Base-by-base conservation (phyloP, 2,888 invertebrate genomes). In the Malthinus seriepunctatus region DNA sequence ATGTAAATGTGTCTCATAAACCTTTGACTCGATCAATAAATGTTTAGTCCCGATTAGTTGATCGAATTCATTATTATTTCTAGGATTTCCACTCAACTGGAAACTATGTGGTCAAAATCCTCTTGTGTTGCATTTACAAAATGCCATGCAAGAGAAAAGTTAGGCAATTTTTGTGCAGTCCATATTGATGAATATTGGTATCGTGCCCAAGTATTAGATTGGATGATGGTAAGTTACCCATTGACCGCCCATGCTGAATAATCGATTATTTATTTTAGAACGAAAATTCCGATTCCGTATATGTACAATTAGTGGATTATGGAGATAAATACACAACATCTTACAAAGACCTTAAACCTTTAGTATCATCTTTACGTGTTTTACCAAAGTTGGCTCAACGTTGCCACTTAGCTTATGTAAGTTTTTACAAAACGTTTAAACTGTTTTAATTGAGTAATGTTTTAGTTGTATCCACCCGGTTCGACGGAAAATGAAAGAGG, bases 361-460 rank as follows among this genome's bases (percentile, higher is more conserved):
- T 61, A 5, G 5, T 10, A 8, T 4, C 3, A 1, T n/a, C 9
- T n/a, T 33, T 56, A 5, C 49, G 32, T 34, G 6, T 14, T 8
- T 7, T 53, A 10, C 60, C 56, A 23, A 53, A 15, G 38, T 45
- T 52, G 39, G 60, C 56, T 11, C 60, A 56, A 44, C 11, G 32
- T n/a, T 61, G 60, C 33, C 53, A 56, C 39, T 39, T 61, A 35
- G 50, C 31, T 9, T 42, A 42, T 48, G 60, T 61, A 56, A 38
- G 56, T 56, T 32, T 9, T 11, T n/a, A 34, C 10, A 7, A 34
- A 34, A 10, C 5, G 10, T 12, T 44, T 23, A 35, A 32, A 15
- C n/a, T 10, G 4, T 31, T 38, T n/a, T 34, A 15, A 4, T 8
- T 15, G n/a, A 7, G 14, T 33, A 8, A 38, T 8, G 12, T 44